Percentiles rank a stretch among this genome's conserved stretches.
These are phyloP conservation scores for Athrips mouffetella DNA, from an alignment of 2,888 invertebrate genomes.

Conservation along the genomic window DNA sequence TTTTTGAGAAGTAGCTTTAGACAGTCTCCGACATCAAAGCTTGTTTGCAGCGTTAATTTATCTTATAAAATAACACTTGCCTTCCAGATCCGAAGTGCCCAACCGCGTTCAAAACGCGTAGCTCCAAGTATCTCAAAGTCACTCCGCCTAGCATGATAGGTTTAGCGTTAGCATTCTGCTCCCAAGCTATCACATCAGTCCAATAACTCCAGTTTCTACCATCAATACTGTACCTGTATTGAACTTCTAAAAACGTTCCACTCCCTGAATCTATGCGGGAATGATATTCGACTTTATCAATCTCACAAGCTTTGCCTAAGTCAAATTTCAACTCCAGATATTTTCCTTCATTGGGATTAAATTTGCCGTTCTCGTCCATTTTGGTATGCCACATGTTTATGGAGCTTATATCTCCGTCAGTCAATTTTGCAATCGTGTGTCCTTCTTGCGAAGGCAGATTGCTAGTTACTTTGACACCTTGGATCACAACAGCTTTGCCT, in stretches of 20 bases:
- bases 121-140: constrained; percentile 44
- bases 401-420: constrained; percentile 22
- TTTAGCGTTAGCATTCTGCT: constrained; percentile 40
- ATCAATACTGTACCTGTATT: constrained; percentile 47
- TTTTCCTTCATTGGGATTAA: constrained; percentile 21
- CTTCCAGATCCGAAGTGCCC: constrained; percentile 58
- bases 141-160: constrained; percentile 36
- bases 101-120: constrained; percentile 44
- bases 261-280: constrained; percentile 57
- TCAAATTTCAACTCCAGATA: constrained; percentile 31
- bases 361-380: constrained; percentile 27
- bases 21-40: too few relatives aligned
- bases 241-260: constrained; percentile 50
- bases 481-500: constrained; percentile 16
- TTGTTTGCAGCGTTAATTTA: constrained; percentile 23
- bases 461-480: constrained; percentile 32
- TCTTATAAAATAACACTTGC: constrained; percentile 44
- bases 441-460: constrained; percentile 34
- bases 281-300: constrained; percentile 52
- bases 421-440: constrained; percentile 33
- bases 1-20: too few relatives aligned
- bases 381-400: constrained; percentile 33
- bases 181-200: constrained; percentile 40
- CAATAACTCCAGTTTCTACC: constrained; percentile 42
- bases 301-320: constrained; percentile 29